phyloP scores from a whole-genome alignment of 1,140 invertebrate genomes.

The Leucophenga varia region DNA sequence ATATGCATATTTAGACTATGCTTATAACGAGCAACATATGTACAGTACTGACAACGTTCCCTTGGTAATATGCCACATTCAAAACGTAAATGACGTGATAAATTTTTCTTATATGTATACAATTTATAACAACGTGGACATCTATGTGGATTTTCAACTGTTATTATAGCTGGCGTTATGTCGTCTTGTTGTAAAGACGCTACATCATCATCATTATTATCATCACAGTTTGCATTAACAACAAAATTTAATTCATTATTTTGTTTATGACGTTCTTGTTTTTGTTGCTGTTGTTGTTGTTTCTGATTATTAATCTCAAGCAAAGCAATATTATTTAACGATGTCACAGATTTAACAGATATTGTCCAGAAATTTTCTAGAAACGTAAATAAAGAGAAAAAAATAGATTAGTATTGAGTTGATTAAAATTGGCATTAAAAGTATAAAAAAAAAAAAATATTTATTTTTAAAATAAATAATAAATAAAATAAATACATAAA shows the following conservation, averaged over 20 bases:
- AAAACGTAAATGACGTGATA: conserved; percentile 61
- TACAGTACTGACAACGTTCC: conserved; percentile 62
- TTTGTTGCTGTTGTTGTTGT: conserved; percentile 6
- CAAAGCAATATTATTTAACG: conserved; percentile 37
- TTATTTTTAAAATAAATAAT: not conserved
- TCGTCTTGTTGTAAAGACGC: not conserved
- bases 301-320: conserved; percentile 9
- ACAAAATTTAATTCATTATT: too few species aligned
- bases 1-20: conserved; percentile 61
- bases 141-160: conserved; percentile 19
- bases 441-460: conserved; percentile 6
- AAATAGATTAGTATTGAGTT: conserved; percentile 35
- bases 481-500: not conserved
- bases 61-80: conserved; percentile 63
- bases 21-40: conserved; percentile 62
- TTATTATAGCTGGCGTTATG: not conserved
- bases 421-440: conserved; percentile 3
- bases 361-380: conserved; percentile 42
- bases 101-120: conserved; percentile 62
- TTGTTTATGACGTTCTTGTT: not conserved
- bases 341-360: conserved; percentile 47
- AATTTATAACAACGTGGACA: conserved; percentile 63
- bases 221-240: not conserved
- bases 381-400: conserved; percentile 33
- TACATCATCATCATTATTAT: conserved; percentile 2